Percentiles rank a stretch among this genome's conserved stretches.
Conservation (phyloP, 35 echinoderm and acorn worm genomes). For the Lytechinus pictus region DNA sequence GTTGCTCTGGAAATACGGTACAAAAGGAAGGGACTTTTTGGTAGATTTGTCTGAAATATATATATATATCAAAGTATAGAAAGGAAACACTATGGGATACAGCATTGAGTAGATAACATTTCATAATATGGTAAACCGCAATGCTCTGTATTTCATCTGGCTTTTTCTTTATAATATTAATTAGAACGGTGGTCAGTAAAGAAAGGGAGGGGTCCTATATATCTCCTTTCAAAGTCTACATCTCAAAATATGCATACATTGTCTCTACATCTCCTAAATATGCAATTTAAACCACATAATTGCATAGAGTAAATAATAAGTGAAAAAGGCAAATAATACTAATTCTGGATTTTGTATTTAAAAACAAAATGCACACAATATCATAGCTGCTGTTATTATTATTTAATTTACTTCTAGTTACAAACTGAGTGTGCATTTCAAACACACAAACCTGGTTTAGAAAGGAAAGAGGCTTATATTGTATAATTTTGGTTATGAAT, state of each 20-base stretch:
- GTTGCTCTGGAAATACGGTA: neutral
- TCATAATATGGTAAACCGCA: neutral
- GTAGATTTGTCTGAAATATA: no score
- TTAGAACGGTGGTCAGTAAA: neutral
- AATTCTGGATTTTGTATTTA: neutral
- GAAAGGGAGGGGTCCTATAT: neutral
- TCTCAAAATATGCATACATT: neutral
- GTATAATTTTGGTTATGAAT: neutral
- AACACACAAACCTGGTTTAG: neutral
- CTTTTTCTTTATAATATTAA: neutral
- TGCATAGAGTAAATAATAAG: slow-evolving; percentile 20
- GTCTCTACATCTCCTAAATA: neutral
- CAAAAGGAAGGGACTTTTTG: neutral
- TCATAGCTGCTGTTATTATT: neutral
- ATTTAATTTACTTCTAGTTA: neutral
- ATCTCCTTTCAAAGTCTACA: neutral
- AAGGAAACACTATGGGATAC: neutral
- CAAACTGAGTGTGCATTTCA: neutral
- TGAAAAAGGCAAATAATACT: slow-evolving; percentile 14
- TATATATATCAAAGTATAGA: neutral
- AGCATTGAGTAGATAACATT: neutral
- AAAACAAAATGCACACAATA: neutral
- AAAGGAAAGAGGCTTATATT: neutral
- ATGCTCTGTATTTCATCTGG: neutral
- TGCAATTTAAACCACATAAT: slow-evolving; percentile 4